Evolutionary conservation across 2,113 vertebrate species (phyloP), one percentile per base, ranked within the genome.

Genomic region (Haplochromis burtoni): DNA sequence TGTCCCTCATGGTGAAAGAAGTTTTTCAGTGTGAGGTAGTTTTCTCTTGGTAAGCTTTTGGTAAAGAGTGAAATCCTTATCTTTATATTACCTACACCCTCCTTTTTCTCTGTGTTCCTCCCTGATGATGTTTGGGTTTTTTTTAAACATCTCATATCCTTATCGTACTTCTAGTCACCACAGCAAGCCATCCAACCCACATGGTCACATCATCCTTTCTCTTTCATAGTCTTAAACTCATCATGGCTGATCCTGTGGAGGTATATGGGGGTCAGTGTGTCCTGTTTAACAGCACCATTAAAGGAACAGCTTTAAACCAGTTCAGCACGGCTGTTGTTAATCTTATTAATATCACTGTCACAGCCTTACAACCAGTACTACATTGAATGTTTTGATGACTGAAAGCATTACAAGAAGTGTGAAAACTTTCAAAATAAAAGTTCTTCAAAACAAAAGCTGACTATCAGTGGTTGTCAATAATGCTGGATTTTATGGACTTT

Each of bases 41-140:
- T 63, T 63, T 35, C 16, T 63, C 59, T 35, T 35, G 31, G 59
- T 63, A 19, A 63, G 16, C 17, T 12, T 63, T 35, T 12, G 31
- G 31, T 63, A 63, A 63, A 12, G 29, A 63, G 59, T 11, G 17
- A 63, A 3, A 63, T 63, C 59, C 59, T 63, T 63, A 63, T 19
- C 29, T 61, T 16, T 63, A 33, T 33, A 61, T 63, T 63, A 63
- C 31, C 31, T 63, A n/a, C 31, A 11, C 31, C 17, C 59, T 63
- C 59, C 10, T 35, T 35, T 63, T 63, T 63, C 59, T 63, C 31
- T 63, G 10, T 63, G 59, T 35, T 63, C 31, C 31, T 35, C 59
- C 31, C 0, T 63, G 59, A 61, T 61, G 57, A 31, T 61, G 5
- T 59, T 59, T 59, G 57, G 1, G 2, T 0, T 1, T 31, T 63